A percentile compares a stretch with the other conserved stretches of the same genome.
Conservation (phyloP, 2,113 vertebrate genomes). For the Cygnus atratus region DNA sequence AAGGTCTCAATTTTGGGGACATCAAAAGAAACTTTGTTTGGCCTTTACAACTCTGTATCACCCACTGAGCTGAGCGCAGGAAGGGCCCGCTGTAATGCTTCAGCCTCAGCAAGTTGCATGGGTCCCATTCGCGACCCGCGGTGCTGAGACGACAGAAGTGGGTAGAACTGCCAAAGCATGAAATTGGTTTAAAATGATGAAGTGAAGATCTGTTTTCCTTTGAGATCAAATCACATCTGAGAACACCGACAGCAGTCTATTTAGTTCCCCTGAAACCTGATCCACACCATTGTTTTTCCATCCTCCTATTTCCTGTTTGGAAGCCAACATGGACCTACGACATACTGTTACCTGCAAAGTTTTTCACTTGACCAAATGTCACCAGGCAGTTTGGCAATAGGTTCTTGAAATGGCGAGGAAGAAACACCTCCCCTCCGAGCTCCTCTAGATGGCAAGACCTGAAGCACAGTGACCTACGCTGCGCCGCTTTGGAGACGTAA, state of each 20-base stretch:
- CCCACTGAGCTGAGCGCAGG: neutral
- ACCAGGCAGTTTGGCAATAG: neutral
- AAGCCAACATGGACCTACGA: neutral
- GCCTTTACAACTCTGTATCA: neutral
- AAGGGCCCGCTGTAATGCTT: neutral
- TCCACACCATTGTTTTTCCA: constrained; percentile 31
- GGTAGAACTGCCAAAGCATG: constrained; percentile 64
- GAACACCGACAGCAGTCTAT: constrained; percentile 54
- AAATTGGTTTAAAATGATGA: constrained; percentile 80
- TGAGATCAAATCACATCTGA: constrained; percentile 66
- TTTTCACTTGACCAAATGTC: constrained; percentile 5
- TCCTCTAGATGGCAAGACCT: neutral
- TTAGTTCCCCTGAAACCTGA: constrained; percentile 52
- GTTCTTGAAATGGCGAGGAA: neutral
- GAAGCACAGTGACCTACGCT: neutral
- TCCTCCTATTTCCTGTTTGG: constrained; percentile 13
- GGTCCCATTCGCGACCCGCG: constrained; percentile 31
- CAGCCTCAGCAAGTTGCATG: neutral
- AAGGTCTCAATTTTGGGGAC: neutral
- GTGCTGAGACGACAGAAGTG: constrained; percentile 49
- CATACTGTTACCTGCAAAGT: neutral
- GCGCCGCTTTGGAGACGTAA: neutral
- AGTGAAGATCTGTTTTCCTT: constrained; percentile 69
- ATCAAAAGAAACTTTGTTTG: neutral
- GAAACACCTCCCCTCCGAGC: neutral